phyloP scores from a whole-genome alignment of 2,888 invertebrate genomes.

The Furcula furcula region DNA sequence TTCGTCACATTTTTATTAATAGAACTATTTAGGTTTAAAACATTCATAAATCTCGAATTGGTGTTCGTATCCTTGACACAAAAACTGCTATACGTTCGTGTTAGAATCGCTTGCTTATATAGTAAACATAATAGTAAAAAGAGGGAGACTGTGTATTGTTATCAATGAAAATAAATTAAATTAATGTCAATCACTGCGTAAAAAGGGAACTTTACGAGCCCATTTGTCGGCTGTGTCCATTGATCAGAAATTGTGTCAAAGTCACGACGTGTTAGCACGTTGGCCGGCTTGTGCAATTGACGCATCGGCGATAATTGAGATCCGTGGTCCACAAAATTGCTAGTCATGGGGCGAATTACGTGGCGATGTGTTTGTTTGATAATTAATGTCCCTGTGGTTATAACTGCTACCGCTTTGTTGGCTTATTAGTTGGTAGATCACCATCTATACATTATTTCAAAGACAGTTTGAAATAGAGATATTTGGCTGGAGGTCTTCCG shows the following conservation, averaged over 20 bases:
- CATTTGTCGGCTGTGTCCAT: conserved; percentile 48
- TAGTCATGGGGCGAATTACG: conserved; percentile 18
- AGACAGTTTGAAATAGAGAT: too few species aligned
- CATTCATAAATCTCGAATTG: too few species aligned
- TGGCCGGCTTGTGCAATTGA: conserved; percentile 59
- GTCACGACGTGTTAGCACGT: conserved; percentile 71
- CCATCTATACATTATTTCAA: too few species aligned
- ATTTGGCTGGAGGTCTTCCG: too few species aligned
- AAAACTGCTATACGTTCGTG: too few species aligned
- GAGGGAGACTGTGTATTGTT: conserved; percentile 3
- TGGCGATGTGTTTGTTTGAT: conserved; percentile 19
- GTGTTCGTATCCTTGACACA: too few species aligned
- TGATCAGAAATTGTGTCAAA: conserved; percentile 74
- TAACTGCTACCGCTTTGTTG: too few species aligned
- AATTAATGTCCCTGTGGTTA: conserved; percentile 13
- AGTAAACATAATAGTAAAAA: background rate
- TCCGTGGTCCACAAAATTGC: conserved; percentile 25
- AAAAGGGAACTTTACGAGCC: conserved; percentile 32
- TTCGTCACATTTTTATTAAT: too few species aligned
- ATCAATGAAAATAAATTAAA: conserved; percentile 10
- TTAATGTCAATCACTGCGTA: conserved; percentile 24
- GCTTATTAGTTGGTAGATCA: too few species aligned
- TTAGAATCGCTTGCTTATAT: too few species aligned
- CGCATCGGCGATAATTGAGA: conserved; percentile 51
- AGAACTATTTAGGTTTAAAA: too few species aligned